phyloP scores from a whole-genome alignment of 2,888 invertebrate genomes.

The Mimachlamys varia region DNA sequence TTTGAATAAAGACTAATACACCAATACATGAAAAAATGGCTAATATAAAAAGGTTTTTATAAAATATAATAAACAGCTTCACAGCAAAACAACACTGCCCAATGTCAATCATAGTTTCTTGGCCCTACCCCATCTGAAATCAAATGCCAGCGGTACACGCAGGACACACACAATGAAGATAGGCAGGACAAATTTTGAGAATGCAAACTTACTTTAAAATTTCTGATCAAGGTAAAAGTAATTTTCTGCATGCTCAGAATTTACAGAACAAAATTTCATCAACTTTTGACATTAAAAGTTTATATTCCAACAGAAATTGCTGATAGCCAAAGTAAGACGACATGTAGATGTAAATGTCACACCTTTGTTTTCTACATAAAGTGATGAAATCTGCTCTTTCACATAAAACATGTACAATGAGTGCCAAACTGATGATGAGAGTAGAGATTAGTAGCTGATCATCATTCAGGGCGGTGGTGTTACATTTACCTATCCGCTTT shows the following conservation, averaged over 20 bases:
- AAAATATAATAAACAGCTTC: background rate
- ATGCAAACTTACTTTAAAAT: background rate
- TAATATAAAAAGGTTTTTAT: background rate
- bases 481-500: conserved; percentile 78
- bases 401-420: background rate
- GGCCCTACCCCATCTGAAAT: conserved; percentile 31
- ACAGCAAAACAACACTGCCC: conserved; percentile 21
- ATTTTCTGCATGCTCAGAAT: conserved; percentile 22
- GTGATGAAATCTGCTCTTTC: conserved; percentile 25
- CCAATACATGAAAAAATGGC: background rate
- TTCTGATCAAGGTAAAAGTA: background rate
- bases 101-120: background rate
- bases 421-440: conserved; percentile 18
- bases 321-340: background rate
- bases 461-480: conserved; percentile 18
- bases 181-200: conserved; percentile 11
- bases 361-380: background rate
- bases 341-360: background rate
- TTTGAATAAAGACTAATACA: background rate
- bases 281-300: conserved; percentile 5
- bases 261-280: conserved; percentile 12
- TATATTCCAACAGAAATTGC: no score
- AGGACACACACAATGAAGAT: conserved; percentile 1
- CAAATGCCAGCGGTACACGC: background rate
- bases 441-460: background rate